A percentile compares a stretch with the other conserved stretches of the same genome.
phyloP scores from a whole-genome alignment of 2,797 vertebrate genomes.

The Peromyscus eremicus region DNA sequence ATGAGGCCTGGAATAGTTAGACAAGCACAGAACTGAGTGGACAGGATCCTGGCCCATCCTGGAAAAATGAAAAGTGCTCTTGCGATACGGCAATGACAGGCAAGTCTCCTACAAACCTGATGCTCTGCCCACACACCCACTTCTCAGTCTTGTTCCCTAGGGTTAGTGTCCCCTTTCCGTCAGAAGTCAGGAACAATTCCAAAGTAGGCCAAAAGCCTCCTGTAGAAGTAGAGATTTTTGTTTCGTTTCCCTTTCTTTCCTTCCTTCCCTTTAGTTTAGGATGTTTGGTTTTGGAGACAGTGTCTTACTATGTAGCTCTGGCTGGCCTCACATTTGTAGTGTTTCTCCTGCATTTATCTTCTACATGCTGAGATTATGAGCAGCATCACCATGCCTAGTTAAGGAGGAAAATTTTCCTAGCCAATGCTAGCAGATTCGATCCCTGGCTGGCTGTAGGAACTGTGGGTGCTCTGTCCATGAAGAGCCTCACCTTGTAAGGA shows the following conservation, averaged over 20 bases:
- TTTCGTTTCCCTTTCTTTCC: not conserved
- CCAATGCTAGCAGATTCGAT: fast-evolving
- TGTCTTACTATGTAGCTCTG: not conserved
- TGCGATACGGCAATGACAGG: too few relatives aligned
- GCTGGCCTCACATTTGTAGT: not conserved
- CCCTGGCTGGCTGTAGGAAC: not conserved
- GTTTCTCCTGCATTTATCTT: not conserved
- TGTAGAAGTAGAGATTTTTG: not conserved
- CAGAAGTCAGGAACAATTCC: not conserved
- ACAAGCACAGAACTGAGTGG: not conserved
- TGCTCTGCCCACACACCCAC: not conserved
- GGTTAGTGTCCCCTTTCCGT: not conserved
- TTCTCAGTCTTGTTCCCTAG: not conserved
- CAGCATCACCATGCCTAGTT: not conserved
- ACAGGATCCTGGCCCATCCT: not conserved
- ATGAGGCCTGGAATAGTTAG: not conserved
- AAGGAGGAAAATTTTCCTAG: not conserved
- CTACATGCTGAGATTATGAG: not conserved
- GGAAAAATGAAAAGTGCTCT: not conserved
- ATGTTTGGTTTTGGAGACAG: not conserved
- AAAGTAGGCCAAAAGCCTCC: not conserved
- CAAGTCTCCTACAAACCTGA: not conserved
- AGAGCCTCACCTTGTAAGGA: constrained; percentile 78
- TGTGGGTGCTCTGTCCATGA: not conserved
- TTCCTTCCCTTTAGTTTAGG: not conserved